A percentile compares a stretch with the other conserved stretches of the same genome.
phyloP scores from a whole-genome alignment of 1,140 invertebrate genomes.

The Ceratitis capitata region DNA sequence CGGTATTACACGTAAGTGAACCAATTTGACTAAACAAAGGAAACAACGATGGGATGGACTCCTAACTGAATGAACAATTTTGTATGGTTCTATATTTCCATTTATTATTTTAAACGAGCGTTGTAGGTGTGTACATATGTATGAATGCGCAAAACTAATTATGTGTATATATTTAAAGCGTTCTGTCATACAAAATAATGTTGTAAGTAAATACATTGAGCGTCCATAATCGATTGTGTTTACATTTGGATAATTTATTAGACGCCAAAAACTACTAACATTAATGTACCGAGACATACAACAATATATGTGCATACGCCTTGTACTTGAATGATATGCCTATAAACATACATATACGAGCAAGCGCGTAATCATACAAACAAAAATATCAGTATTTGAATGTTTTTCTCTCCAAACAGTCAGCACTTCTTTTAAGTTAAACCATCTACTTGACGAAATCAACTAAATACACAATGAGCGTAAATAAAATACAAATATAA shows the following conservation, averaged over 20 bases:
- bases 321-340: too few relatives aligned
- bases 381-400: background rate
- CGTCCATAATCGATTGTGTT: slow-evolving; percentile 3
- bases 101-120: too few relatives aligned
- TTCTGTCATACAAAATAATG: background rate
- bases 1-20: too few relatives aligned
- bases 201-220: background rate
- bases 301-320: background rate
- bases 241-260: slow-evolving; percentile 31
- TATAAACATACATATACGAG: background rate
- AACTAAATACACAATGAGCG: background rate
- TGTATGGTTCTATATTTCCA: too few relatives aligned
- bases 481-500: background rate
- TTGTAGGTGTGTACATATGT: background rate
- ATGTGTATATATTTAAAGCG: background rate
- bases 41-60: too few relatives aligned
- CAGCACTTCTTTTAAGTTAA: slow-evolving; percentile 8
- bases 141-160: background rate
- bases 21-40: too few relatives aligned
- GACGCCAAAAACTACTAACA: background rate
- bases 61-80: too few relatives aligned
- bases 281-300: background rate
- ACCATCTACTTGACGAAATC: background rate
- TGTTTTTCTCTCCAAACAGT: background rate
- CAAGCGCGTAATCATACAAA: too few relatives aligned